Evolutionary conservation across 2,797 vertebrate genomes (phyloP), one percentile per base, ranked within the genome.

Genomic region (Ctenopoma multispine): DNA sequence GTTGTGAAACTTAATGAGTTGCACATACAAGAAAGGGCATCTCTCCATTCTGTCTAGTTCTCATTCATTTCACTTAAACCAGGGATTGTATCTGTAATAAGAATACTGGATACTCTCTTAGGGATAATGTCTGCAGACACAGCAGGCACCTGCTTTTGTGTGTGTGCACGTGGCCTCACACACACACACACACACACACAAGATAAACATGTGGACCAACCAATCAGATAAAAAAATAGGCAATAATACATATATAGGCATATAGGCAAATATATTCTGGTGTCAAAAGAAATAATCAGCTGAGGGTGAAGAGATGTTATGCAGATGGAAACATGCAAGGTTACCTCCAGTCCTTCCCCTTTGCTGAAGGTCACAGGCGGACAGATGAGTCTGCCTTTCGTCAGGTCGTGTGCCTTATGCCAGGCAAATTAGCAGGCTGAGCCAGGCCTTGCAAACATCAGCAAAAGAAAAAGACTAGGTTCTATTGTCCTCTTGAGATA

Each of bases 401-500:
- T 72, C 78, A 36, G 48, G 57, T 72, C 65, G 58, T n/a, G 27
- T 55, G 75, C 74, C 63, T 63, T n/a, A 34, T 56, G 77, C 47
- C 62, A 11, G 60, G 59, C 68, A 74, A 81, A 89, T 81, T 74
- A 82, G 63, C 73, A 80, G 50, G 54, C 61, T 44, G 62, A 73
- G 79, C 70, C 53, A 38, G 24, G 66, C 65, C 43, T 44, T 41
- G 70, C 72, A 53, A 29, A 75, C 58, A 70, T 88, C 82, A 86
- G 80, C 80, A 77, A 67, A 81, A 75, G 63, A 79, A 60, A 77
- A 80, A 77, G 43, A 54, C 61, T 43, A 31, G 53, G 73, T 70
- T 75, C 65, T 81, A 36, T 82, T 82, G 79, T 74, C 77, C 84
- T 86, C 82, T 75, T 24, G 80, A 86, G 89, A 89, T 53, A 64